phyloP scores from a whole-genome alignment of 2,888 invertebrate genomes.

The Chouioia cunea region DNA sequence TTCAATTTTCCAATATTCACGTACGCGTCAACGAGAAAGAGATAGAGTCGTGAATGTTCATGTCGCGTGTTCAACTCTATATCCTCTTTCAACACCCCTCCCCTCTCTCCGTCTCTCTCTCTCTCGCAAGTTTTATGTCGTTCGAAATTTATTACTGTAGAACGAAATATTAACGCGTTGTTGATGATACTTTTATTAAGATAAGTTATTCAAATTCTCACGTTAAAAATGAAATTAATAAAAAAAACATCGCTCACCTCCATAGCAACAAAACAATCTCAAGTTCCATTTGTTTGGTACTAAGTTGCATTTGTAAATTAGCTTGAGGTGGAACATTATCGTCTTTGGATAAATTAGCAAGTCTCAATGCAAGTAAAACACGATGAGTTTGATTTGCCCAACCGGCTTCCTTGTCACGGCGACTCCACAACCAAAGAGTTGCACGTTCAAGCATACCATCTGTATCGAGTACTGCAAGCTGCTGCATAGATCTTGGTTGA shows the following conservation, averaged over 20 bases:
- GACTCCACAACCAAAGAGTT: constrained; percentile 80
- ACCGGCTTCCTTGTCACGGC: constrained; percentile 82
- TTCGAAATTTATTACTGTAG: no score
- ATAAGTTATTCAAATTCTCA: no score
- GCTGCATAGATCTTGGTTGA: constrained; percentile 17
- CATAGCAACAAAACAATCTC: constrained; percentile 87
- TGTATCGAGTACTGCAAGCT: constrained; percentile 49
- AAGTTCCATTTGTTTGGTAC: constrained; percentile 89
- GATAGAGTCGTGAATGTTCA: no score
- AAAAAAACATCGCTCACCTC: constrained; percentile 74
- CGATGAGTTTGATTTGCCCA: constrained; percentile 89
- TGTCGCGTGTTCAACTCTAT: no score
- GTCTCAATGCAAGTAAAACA: constrained; percentile 83
- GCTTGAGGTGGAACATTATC: constrained; percentile 73
- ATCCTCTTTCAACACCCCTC: no score
- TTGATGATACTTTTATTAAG: no score
- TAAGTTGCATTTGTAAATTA: constrained; percentile 80
- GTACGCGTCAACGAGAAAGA: no score
- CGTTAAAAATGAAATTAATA: no score
- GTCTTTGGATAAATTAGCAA: constrained; percentile 74
- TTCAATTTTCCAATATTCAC: no score
- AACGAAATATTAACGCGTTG: no score
- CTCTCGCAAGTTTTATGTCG: no score
- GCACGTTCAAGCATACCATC: constrained; percentile 77
- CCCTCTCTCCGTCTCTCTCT: no score